Evolutionary conservation across 2,888 invertebrate species (phyloP), one percentile per base, ranked within the genome.

Genomic region (Lochmaea capreae): DNA sequence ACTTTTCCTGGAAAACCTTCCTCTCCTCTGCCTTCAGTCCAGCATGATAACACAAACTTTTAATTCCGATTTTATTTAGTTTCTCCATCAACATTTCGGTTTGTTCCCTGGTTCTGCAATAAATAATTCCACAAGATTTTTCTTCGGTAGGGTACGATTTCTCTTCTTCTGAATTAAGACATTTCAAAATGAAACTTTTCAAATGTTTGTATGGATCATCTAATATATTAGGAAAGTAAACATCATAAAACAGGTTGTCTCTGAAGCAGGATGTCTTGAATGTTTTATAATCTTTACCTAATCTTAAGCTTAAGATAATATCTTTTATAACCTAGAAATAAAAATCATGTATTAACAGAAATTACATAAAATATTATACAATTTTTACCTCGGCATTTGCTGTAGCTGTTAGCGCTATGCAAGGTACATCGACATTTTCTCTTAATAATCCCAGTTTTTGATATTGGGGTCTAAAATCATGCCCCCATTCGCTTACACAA

Each of bases 401-500:
- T 0, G 99, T 99, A 0, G 99, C 99, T 9, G 99, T 99, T 62
- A 99, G 88, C 0, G 98, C 98, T 67, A 99, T 90, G 91, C 96
- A 95, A 1, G 96, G 93, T 74, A 97, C 90, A 70, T 90, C 88
- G 70, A 90, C 90, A 84, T 93, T 92, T 42, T 86, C 83, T 70
- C 93, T 89, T 59, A 96, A 87, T 11, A 87, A 84, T 0, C 97
- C 97, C 33, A 99, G 88, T 86, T 96, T 96, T 26, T 98, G 89
- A 86, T 98, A 99, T 87, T 97, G 97, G 0, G 97, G 97, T 9
- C 97, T 90, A 86, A 99, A 99, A 87, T 99, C 98, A 88, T 99
- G 99, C 0, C 99, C 99, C 99, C 99, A 99, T 83, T 99, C 95
- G 82, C 97, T 97, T 0, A 99, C 97, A 88, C 98, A 98, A 88